Percentiles rank a stretch among this genome's conserved stretches.
Conservation (phyloP, 2,797 vertebrate species). For the Oceanodroma leucorhoa region DNA sequence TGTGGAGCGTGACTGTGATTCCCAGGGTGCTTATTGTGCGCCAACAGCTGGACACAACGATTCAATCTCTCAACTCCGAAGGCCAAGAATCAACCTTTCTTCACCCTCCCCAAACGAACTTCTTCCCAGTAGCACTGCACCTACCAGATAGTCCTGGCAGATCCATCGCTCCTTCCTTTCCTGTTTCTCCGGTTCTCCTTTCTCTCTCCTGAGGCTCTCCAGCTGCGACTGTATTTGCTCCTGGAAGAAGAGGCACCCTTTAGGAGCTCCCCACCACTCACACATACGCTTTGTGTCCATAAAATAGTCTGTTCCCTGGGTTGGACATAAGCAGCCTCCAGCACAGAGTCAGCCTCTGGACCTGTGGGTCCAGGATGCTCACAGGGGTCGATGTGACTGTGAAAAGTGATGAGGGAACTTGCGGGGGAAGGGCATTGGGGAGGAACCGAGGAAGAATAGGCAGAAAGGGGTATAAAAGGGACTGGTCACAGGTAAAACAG, state of each 20-base stretch:
- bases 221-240: neutral
- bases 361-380: neutral
- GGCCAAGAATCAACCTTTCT: neutral
- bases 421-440: too few relatives aligned
- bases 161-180: neutral
- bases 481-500: accelerated
- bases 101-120: neutral
- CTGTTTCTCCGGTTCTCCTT: neutral
- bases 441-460: neutral
- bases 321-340: neutral
- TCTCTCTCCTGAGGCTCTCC: neutral
- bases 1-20: neutral
- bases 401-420: accelerated
- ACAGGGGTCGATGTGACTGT: neutral
- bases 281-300: accelerated
- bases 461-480: neutral
- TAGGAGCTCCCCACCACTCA: neutral
- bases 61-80: neutral
- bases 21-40: accelerated
- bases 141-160: neutral
- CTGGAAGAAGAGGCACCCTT: neutral
- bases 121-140: neutral
- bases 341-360: neutral
- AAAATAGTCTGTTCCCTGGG: neutral
- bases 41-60: neutral